A percentile compares a stretch with the other conserved stretches of the same genome.
Evolutionary conservation across 2,888 invertebrate species (phyloP).

Genomic region (Ochlodes sylvanus): DNA sequence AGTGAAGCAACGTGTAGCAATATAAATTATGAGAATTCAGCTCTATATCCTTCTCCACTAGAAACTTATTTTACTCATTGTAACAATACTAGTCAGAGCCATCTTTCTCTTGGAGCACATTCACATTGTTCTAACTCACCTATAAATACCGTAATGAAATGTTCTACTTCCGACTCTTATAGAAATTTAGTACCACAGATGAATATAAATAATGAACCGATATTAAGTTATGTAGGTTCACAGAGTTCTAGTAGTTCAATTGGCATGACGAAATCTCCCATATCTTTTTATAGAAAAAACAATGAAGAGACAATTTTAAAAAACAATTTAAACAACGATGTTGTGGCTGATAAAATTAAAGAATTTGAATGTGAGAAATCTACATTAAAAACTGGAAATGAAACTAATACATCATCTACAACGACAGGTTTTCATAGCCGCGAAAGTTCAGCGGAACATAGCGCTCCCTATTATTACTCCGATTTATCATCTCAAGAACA

Average conservation of each 20-base stretch:
- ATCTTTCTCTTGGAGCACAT: slow-evolving; percentile 4
- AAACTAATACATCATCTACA: slow-evolving; percentile 66
- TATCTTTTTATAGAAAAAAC: slow-evolving; percentile 80
- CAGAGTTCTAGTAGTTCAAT: slow-evolving; percentile 72
- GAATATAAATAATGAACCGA: slow-evolving; percentile 51
- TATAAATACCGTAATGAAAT: slow-evolving; percentile 7
- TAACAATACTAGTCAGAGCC: not conserved
- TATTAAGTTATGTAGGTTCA: slow-evolving; percentile 65
- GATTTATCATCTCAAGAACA: slow-evolving; percentile 87
- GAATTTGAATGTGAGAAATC: slow-evolving; percentile 77
- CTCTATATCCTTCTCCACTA: slow-evolving; percentile 42
- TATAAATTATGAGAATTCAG: slow-evolving; percentile 46
- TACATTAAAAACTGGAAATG: slow-evolving; percentile 59
- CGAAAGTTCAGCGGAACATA: slow-evolving; percentile 87
- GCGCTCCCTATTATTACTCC: slow-evolving; percentile 94
- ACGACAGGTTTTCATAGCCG: slow-evolving; percentile 85
- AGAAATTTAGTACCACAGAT: slow-evolving; percentile 44
- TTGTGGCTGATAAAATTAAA: slow-evolving; percentile 74
- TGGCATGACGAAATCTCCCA: slow-evolving; percentile 68
- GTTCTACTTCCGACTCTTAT: slow-evolving; percentile 12
- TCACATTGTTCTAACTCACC: slow-evolving; percentile 24
- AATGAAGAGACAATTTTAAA: slow-evolving; percentile 67
- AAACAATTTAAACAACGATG: slow-evolving; percentile 76
- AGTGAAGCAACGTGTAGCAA: slow-evolving; percentile 50
- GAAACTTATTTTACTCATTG: slow-evolving; percentile 1